phyloP scores from a whole-genome alignment of 2,888 invertebrate species.

The Nephrotoma flavescens region DNA sequence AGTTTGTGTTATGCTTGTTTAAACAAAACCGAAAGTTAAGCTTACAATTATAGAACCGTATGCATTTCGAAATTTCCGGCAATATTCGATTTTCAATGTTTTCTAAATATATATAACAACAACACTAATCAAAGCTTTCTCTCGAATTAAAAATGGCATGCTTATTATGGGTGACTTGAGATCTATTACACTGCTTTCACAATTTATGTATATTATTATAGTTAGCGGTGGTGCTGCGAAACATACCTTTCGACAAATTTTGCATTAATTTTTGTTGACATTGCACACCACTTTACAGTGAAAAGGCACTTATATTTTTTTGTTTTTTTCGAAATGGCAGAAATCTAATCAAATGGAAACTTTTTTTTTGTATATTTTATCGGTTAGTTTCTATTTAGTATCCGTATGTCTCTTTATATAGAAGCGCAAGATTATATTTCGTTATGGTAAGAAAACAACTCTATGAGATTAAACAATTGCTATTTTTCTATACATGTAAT shows the following conservation, averaged over 20 bases:
- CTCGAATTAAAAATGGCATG: not conserved
- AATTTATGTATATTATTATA: not conserved
- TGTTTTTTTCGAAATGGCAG: not conserved
- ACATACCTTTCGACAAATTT: not conserved
- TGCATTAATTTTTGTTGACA: not conserved
- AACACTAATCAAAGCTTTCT: not conserved
- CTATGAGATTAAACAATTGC: not conserved
- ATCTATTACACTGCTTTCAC: not conserved
- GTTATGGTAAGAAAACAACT: not conserved
- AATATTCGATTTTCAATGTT: not conserved
- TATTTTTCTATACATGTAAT: not conserved
- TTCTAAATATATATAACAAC: not conserved
- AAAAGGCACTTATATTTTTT: not conserved
- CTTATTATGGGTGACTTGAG: not conserved
- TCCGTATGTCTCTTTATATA: not conserved
- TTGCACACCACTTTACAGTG: not conserved
- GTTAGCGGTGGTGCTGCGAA: not conserved
- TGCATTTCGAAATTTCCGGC: not conserved
- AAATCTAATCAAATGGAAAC: not conserved
- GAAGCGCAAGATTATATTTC: not conserved
- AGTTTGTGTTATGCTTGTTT: not conserved
- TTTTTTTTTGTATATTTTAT: not conserved
- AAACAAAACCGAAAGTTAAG: not conserved
- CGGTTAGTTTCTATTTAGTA: not conserved
- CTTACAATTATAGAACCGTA: not conserved